Evolutionary conservation across 2,888 invertebrate genomes (phyloP).

Genomic region (Synanthedon vespiformis): DNA sequence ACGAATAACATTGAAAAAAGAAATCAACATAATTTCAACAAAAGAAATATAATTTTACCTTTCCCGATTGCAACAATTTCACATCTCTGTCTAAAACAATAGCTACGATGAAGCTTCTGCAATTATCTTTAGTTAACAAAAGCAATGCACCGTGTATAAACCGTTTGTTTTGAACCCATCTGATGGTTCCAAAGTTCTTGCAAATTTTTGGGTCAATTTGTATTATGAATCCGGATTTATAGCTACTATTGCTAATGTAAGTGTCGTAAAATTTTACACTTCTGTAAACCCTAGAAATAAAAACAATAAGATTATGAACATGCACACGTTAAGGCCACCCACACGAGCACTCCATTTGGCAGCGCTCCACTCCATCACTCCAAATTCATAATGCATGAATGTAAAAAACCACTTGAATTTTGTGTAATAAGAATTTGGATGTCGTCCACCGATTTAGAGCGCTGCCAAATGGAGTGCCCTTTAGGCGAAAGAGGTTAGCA

Average conservation of each 20-base stretch:
- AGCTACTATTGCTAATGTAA: not conserved
- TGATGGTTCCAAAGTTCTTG: slow-evolving; percentile 36
- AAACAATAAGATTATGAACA: not conserved
- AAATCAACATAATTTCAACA: too few species aligned
- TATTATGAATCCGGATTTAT: not conserved
- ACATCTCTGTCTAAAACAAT: slow-evolving; percentile 72
- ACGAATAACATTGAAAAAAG: too few species aligned
- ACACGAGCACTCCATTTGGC: too few species aligned
- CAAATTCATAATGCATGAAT: too few species aligned
- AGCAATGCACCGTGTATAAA: slow-evolving; percentile 79
- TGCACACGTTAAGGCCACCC: too few species aligned
- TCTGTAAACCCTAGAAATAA: not conserved
- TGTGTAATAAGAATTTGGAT: too few species aligned
- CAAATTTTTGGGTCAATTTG: not conserved
- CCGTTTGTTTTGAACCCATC: slow-evolving; percentile 60
- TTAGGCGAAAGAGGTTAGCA: too few species aligned
- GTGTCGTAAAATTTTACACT: not conserved
- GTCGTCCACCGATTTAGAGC: too few species aligned
- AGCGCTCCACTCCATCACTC: too few species aligned
- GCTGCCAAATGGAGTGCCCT: too few species aligned
- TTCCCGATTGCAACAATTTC: slow-evolving; percentile 28
- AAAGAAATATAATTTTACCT: slow-evolving; percentile 22
- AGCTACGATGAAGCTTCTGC: slow-evolving; percentile 75
- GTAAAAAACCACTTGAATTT: too few species aligned
- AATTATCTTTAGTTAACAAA: slow-evolving; percentile 77